A percentile compares a stretch with the other conserved stretches of the same genome.
Evolutionary conservation across 2,113 vertebrate species (phyloP).

Genomic region (Otocyon megalotis): DNA sequence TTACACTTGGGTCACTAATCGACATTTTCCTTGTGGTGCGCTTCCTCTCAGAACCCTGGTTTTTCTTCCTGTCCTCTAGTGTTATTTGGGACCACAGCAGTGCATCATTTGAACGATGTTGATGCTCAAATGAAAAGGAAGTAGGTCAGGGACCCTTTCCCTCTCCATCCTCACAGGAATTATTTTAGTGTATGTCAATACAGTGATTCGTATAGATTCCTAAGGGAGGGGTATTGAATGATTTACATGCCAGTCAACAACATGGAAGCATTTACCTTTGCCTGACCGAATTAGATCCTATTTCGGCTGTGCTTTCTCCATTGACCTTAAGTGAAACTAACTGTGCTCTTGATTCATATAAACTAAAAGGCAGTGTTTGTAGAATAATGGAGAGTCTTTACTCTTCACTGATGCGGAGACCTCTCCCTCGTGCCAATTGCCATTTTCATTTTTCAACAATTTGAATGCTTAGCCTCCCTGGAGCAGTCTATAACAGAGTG

Average conservation of each 20-base stretch:
- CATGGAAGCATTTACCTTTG: not conserved
- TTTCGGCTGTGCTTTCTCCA: not conserved
- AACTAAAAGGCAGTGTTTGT: not conserved
- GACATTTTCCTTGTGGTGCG: not conserved
- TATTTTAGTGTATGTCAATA: not conserved
- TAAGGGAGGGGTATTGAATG: not conserved
- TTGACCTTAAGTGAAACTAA: not conserved
- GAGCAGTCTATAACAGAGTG: not conserved
- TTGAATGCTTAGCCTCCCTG: not conserved
- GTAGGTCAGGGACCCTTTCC: not conserved
- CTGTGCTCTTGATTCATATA: not conserved
- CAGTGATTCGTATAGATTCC: not conserved
- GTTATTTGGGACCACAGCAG: not conserved
- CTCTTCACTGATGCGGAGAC: not conserved
- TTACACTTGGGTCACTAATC: not conserved
- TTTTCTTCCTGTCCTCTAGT: not conserved
- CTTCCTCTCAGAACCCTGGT: not conserved
- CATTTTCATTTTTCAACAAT: not conserved
- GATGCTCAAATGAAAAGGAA: not conserved
- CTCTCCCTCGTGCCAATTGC: not conserved
- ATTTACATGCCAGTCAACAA: not conserved
- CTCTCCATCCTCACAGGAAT: not conserved
- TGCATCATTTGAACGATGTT: not conserved
- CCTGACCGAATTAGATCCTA: not conserved
- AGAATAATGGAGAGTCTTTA: not conserved